Evolutionary conservation across 1,140 invertebrate genomes (phyloP).

Genomic region (Cardiocondyla obscurior): DNA sequence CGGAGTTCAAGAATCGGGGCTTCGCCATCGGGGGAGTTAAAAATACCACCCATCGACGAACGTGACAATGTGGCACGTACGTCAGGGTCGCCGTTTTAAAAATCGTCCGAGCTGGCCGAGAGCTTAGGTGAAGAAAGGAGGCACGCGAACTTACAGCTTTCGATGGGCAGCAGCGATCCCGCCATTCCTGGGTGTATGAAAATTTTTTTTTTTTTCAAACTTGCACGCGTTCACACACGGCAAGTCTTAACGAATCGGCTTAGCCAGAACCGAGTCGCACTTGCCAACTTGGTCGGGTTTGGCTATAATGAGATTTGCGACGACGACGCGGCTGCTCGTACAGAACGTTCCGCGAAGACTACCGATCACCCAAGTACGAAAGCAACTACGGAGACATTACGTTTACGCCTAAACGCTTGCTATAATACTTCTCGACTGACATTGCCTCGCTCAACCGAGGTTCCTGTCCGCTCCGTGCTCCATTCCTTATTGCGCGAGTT

Average conservation of each 20-base stretch:
- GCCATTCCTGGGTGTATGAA: slow-evolving; percentile 60
- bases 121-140: background rate
- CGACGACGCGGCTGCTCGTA: slow-evolving; percentile 48
- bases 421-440: slow-evolving; percentile 61
- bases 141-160: slow-evolving; percentile 65
- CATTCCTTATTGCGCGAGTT: slow-evolving; percentile 34
- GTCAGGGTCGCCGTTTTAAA: slow-evolving; percentile 36
- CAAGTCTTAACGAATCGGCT: slow-evolving; percentile 55
- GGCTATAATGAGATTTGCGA: slow-evolving; percentile 78
- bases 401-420: slow-evolving; percentile 58
- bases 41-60: slow-evolving; percentile 68
- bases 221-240: background rate
- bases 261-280: slow-evolving; percentile 66
- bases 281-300: too few relatives aligned
- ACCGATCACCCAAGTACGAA: slow-evolving; percentile 56
- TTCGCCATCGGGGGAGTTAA: slow-evolving; percentile 58
- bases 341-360: slow-evolving; percentile 62
- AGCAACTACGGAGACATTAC: slow-evolving; percentile 55
- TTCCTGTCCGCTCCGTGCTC: slow-evolving; percentile 44
- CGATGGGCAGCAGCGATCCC: slow-evolving; percentile 59
- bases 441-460: slow-evolving; percentile 48
- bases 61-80: slow-evolving; percentile 18
- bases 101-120: background rate
- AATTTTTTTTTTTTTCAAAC: slow-evolving; percentile 55
- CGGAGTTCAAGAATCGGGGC: slow-evolving; percentile 22